Base-by-base conservation (phyloP, 53 echinoderm and acorn worm species). In the Mesocentrotus franciscanus region DNA sequence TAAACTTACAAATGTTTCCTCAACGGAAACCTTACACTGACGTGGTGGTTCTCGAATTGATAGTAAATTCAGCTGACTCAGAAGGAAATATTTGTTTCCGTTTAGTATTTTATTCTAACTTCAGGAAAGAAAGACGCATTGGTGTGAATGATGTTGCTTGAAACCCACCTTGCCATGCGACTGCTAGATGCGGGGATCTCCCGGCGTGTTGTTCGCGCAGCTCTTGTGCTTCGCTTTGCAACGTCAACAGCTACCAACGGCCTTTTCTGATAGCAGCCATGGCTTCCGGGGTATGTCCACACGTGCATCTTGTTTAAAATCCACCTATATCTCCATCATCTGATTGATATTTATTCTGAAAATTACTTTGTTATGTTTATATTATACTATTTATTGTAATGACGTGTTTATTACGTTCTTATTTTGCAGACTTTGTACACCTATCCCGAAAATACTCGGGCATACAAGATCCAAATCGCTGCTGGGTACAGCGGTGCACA, bases 361-460 rank as follows among this genome's bases (percentile, higher is more conserved):
- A 61, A 15, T 60, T 26, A 90, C 35, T 78, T 64, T 33, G 2
- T 24, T 56, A 17, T 89, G 9, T 57, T 27, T 17, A 89, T 26
- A 29, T 10, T 10, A 66, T 75, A 56, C 4, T 71, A 13, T 61
- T 64, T 76, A 56, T 93, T 93, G 75, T 60, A 13, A 58, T 78
- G 70, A 92, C 57, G 30, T 20, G 12, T 72, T 24, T 71, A 74
- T 95, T 66, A 20, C 55, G 61, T 27, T 92, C 60, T 95, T 95
- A 42, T 56, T 90, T 81, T 92, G 56, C 95, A 98, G 98, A 97
- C 97, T 90, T 95, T 98, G 30, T 99, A 97, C 97, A 99, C 98
- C 10, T 99, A 98, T 94, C 99, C 99, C 85, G 99, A 99, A 93
- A 99, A 99, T 94, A 96, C 96, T 95, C 97, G 99, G 97, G 99